These are phyloP conservation scores for Leucania comma DNA, from an alignment of 2,888 invertebrate genomes.

Conservation along the genomic window DNA sequence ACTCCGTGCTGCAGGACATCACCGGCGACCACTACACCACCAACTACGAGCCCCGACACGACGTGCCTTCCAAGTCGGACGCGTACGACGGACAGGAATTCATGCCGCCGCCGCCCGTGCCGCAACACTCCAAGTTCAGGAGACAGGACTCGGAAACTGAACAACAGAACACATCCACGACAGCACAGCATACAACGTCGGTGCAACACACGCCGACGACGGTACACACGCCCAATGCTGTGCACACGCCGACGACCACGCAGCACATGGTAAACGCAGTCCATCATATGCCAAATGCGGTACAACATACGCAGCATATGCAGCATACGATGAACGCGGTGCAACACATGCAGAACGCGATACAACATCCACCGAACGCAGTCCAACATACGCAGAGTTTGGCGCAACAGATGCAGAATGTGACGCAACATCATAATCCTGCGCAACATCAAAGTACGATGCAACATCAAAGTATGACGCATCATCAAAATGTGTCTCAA, in stretches of 20 bases:
- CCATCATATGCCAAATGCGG: conserved; percentile 33
- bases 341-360: conserved; percentile 33
- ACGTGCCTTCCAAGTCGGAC: conserved; percentile 62
- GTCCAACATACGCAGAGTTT: conserved; percentile 22
- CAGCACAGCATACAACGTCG: conserved; percentile 28
- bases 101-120: conserved; percentile 84
- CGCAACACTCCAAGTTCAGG: conserved; percentile 72
- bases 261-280: conserved; percentile 44
- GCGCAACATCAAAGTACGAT: conserved; percentile 8
- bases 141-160: conserved; percentile 45
- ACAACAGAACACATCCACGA: conserved; percentile 23
- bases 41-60: conserved; percentile 68
- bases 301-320: conserved; percentile 35
- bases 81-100: conserved; percentile 71
- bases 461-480: conserved; percentile 12
- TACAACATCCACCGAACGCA: conserved; percentile 31
- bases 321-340: conserved; percentile 42
- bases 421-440: conserved; percentile 17
- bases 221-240: conserved; percentile 62
- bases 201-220: conserved; percentile 48
- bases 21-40: conserved; percentile 74
- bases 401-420: conserved; percentile 32
- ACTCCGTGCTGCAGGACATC: conserved; percentile 77
- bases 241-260: conserved; percentile 25
- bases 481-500: conserved; percentile 16